Percentiles rank a stretch among this genome's conserved stretches.
Conservation (phyloP, 2,113 vertebrate species). For the Todiramphus chloris region DNA sequence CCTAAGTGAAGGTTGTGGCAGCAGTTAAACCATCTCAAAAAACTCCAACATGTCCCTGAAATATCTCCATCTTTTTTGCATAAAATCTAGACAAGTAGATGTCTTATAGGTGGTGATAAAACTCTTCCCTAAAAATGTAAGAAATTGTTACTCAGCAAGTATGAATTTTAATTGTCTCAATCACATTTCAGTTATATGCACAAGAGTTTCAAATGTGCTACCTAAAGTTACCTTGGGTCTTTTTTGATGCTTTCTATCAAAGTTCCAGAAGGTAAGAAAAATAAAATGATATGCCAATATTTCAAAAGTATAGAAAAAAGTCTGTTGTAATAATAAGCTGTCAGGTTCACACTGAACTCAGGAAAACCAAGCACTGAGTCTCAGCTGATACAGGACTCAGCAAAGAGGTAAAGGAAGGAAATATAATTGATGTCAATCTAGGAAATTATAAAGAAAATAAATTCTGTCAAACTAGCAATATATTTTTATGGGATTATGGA, state of each 20-base stretch:
- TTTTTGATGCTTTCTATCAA: not conserved
- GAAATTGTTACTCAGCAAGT: not conserved
- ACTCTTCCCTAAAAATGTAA: not conserved
- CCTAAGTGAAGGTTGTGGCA: not conserved
- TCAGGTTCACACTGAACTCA: not conserved
- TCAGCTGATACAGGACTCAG: not conserved
- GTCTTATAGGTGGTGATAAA: not conserved
- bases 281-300: not conserved
- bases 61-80: not conserved
- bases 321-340: not conserved
- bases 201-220: not conserved
- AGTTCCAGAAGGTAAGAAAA: not conserved
- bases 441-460: not conserved
- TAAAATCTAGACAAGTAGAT: not conserved
- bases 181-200: not conserved
- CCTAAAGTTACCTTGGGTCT: not conserved
- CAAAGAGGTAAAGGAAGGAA: not conserved
- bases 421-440: not conserved
- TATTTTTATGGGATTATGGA: not conserved
- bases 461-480: not conserved
- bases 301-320: not conserved
- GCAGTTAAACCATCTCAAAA: not conserved
- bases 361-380: not conserved
- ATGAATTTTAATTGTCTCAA: not conserved
- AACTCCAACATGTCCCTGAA: not conserved